Conservation (phyloP, 2,797 vertebrate genomes). For the Allobates femoralis region DNA sequence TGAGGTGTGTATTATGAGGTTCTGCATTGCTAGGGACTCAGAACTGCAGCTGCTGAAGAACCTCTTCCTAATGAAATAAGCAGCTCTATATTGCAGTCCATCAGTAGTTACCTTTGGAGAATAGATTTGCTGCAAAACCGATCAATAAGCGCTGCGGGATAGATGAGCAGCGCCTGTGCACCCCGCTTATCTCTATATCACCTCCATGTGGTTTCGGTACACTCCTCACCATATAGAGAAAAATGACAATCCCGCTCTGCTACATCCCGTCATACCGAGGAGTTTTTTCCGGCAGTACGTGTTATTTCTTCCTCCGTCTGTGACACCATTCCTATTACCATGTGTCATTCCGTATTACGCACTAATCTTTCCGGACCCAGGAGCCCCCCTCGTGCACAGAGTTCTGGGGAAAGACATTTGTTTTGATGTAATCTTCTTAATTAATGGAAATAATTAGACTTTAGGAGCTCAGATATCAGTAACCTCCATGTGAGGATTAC, state of each 20-base stretch:
- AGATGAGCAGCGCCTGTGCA: not conserved
- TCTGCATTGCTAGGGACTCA: too few species aligned
- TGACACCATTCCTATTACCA: constrained; percentile 19
- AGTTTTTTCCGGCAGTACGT: not conserved
- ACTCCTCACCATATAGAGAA: not conserved
- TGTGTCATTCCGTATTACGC: constrained; percentile 26
- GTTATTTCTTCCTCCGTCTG: not conserved
- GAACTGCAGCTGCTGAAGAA: too few species aligned
- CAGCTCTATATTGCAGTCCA: not conserved
- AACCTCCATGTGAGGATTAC: constrained; percentile 48
- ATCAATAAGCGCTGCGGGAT: not conserved
- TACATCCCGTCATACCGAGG: not conserved
- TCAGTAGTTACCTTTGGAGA: not conserved
- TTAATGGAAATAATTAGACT: constrained; percentile 57
- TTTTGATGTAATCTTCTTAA: constrained; percentile 59
- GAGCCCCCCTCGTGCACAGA: constrained; percentile 11
- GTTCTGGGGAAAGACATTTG: constrained; percentile 42
- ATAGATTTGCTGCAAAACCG: not conserved
- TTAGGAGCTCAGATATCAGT: constrained; percentile 41
- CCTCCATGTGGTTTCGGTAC: not conserved
- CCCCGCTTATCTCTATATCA: not conserved
- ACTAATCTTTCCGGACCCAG: constrained; percentile 17
- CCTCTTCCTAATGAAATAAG: too few species aligned
- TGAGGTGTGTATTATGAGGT: too few species aligned
- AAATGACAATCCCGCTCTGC: not conserved